Evolutionary conservation across 2,797 vertebrate genomes (phyloP).

Genomic region (Aratinga solstitialis): DNA sequence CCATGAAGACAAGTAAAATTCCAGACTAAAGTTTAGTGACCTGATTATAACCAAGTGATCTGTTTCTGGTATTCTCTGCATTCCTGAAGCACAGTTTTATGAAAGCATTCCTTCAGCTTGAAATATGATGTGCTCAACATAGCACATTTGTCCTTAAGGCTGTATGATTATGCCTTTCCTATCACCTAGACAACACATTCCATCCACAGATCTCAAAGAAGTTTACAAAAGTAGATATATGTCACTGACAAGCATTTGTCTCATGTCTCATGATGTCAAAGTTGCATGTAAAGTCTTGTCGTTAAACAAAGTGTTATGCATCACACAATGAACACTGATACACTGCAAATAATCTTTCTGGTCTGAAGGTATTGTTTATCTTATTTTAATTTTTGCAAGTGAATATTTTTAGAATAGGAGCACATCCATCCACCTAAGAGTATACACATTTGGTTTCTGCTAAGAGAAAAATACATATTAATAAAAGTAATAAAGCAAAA

Average conservation of each 20-base stretch:
- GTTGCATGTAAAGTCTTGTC: background rate
- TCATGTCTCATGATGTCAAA: background rate
- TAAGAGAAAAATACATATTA: background rate
- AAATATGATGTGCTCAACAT: background rate
- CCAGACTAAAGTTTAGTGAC: background rate
- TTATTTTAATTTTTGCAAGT: conserved; percentile 19
- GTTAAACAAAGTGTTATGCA: conserved; percentile 20
- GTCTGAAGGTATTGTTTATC: background rate
- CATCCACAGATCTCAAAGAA: conserved; percentile 8
- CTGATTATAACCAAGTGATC: background rate
- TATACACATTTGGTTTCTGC: background rate
- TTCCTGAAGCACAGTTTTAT: background rate
- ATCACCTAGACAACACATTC: conserved; percentile 22
- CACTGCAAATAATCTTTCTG: background rate
- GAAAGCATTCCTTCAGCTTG: conserved; percentile 11
- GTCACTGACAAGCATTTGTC: conserved; percentile 11
- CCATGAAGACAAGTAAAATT: background rate
- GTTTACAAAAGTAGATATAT: conserved; percentile 29
- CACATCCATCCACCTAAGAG: background rate
- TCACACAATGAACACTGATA: background rate
- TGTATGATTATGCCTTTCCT: conserved; percentile 25
- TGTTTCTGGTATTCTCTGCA: background rate
- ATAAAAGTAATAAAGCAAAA: background rate
- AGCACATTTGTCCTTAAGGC: conserved; percentile 15
- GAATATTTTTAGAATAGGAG: background rate